phyloP scores from a whole-genome alignment of 2,888 invertebrate genomes.

The Noctua pronuba region DNA sequence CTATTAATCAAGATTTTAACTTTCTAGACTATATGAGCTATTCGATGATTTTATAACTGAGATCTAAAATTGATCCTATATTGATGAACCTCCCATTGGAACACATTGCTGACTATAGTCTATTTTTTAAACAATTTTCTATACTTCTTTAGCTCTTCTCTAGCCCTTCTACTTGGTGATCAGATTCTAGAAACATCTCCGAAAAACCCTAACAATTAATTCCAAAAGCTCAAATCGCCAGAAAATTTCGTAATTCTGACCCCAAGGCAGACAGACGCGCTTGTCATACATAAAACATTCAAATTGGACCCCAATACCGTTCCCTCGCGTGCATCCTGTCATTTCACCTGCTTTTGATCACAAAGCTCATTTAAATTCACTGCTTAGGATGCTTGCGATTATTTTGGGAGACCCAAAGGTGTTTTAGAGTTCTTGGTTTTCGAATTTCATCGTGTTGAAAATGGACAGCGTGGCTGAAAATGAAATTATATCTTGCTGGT shows the following conservation, averaged over 20 bases:
- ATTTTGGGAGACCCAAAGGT: slow-evolving; percentile 26
- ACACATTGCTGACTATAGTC: not conserved
- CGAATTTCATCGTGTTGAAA: slow-evolving; percentile 1
- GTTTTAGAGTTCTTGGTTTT: slow-evolving; percentile 4
- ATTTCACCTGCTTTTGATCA: slow-evolving; percentile 58
- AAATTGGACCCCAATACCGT: slow-evolving; percentile 48
- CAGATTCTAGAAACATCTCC: not conserved
- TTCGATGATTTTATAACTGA: not conserved
- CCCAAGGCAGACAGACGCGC: slow-evolving; percentile 32
- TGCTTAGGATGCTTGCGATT: slow-evolving; percentile 50
- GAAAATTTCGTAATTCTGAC: slow-evolving; percentile 28
- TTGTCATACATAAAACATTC: slow-evolving; percentile 52
- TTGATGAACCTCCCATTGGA: not conserved
- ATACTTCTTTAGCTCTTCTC: not conserved
- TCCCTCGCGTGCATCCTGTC: slow-evolving; percentile 62
- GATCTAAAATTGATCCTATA: not conserved
- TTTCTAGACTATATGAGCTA: not conserved
- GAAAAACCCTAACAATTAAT: not conserved
- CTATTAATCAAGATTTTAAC: slow-evolving; percentile 17
- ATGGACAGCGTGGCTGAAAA: not conserved
- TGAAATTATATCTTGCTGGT: not conserved
- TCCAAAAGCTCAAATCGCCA: slow-evolving; percentile 24
- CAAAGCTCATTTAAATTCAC: slow-evolving; percentile 59
- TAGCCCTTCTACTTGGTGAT: not conserved
- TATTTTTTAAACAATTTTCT: no score